A percentile compares a stretch with the other conserved stretches of the same genome.
Evolutionary conservation across 2,797 vertebrate genomes (phyloP).

Genomic region (Poeciliopsis gracilis): DNA sequence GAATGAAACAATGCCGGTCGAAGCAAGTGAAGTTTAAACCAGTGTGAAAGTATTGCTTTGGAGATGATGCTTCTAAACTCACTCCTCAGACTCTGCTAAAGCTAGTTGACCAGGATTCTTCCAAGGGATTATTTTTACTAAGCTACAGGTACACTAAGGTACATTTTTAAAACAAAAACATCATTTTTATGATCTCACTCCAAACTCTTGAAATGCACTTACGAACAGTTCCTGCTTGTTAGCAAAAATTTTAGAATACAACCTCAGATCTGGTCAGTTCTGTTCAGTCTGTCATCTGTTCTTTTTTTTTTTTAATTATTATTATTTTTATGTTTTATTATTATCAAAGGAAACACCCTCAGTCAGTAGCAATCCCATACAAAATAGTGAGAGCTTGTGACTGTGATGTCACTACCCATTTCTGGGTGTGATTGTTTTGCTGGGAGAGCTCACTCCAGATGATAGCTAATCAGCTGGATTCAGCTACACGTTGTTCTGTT

Average conservation of each 20-base stretch:
- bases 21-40: background rate
- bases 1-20: background rate
- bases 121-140: background rate
- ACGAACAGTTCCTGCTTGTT: background rate
- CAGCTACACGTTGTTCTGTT: background rate
- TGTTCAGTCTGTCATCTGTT: background rate
- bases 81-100: background rate
- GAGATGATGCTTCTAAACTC: background rate
- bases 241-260: background rate
- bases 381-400: background rate
- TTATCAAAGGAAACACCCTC: background rate
- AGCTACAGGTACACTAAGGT: background rate
- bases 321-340: background rate
- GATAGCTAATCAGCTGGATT: constrained; percentile 1
- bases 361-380: background rate
- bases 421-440: background rate
- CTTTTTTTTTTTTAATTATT: background rate
- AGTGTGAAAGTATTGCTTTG: background rate
- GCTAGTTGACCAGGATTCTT: background rate
- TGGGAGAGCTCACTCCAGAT: background rate
- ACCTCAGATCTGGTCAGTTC: background rate
- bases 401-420: background rate
- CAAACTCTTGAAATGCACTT: background rate
- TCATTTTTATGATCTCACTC: background rate
- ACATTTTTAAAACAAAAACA: background rate